Base-by-base conservation (phyloP, 2,888 invertebrate species). In the Patella ulyssiponensis region DNA sequence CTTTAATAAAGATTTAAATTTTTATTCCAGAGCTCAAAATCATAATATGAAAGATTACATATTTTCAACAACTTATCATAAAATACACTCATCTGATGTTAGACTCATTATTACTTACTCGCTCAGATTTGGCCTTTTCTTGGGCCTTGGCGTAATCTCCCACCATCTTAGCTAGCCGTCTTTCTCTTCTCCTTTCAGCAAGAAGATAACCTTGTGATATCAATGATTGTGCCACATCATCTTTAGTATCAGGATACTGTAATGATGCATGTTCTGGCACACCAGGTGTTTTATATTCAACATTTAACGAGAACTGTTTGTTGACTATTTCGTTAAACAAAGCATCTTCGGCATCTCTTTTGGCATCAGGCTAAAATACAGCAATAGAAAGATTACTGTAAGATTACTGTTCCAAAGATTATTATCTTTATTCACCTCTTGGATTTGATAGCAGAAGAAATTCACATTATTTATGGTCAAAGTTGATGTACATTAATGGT, bases 201-300 rank as follows among this genome's bases (percentile, higher is more conserved):
- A 98, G 92, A 70, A 97, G 94, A 79, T 95, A 93, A 1, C 99
- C 99, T 85, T 98, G 97, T 79, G 94, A 94, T 79, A 99, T 94
- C 81, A 99, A 94, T 84, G 94, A 94, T 93, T 96, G 95, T 72
- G 94, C 94, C 82, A 96, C 92, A 89, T 96, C 96, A 56, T 94
- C 94, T 81, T 94, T 94, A 3, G 86, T 88, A 27, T 90, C 90
- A 2, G 88, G 87, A 82, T 86, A 82, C 75, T 86, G 82, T 74
- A 89, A 85, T 1, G 88, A 86, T 53, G 90, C 90, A 79, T 80
- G 86, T 20, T 90, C 91, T 23, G 84, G 51, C 14, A 76, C 74
- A 7, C 82, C 93, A 1, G 78, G 93, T 23, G 92, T 92, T 82
- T 94, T 95, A 87, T 95, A 95, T 91, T 98, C 98, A 56, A 96